Base-by-base conservation (phyloP, 2,888 invertebrate genomes). In the Torymus aiolomorphi region DNA sequence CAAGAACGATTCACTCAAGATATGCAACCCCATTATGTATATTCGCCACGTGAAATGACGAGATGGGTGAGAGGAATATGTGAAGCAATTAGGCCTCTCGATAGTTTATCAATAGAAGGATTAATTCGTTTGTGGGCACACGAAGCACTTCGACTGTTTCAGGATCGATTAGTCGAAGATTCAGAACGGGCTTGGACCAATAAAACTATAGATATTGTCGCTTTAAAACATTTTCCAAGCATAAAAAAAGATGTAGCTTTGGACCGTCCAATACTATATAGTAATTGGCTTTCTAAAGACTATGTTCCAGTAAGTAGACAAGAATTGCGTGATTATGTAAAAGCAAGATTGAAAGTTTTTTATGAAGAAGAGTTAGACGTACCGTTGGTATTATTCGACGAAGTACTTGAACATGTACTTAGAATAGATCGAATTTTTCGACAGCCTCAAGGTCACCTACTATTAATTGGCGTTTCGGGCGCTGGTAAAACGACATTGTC, bases 1-100 rank as follows among this genome's bases (percentile, higher is more conserved):
- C 99, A 99, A 92, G 99, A 99, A 90, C 93, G 96, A 74, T 99
- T 99, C 91, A 99, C 99, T 0, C 99, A 99, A 91, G 99, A 99
- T 91, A 99, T 99, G 97, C 99, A 99, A 91, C 99, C 99, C 0
- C 99, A 99, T 91, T 99, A 99, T 90, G 98, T 99, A 0, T 99
- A 99, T 92, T 98, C 98, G 77, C 99, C 99, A 12, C 93, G 97
- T 88, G 99, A 99, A 92, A 97, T 99, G 97, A 99, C 99, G 0
- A 92, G 99, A 88, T 99, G 99, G 99, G 99, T 99, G 75, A 94
- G 99, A 82, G 99, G 99, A 83, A 99, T 99, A 85, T 98, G 98
- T 90, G 99, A 99, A 91, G 99, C 99, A 12, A 97, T 99, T 82
- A 94, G 98, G 82, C 99, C 99, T 0, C 91, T 99, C 67, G 99